These are phyloP conservation scores for Collichthys lucidus DNA, from an alignment of 2,113 vertebrate genomes.

Conservation along the genomic window DNA sequence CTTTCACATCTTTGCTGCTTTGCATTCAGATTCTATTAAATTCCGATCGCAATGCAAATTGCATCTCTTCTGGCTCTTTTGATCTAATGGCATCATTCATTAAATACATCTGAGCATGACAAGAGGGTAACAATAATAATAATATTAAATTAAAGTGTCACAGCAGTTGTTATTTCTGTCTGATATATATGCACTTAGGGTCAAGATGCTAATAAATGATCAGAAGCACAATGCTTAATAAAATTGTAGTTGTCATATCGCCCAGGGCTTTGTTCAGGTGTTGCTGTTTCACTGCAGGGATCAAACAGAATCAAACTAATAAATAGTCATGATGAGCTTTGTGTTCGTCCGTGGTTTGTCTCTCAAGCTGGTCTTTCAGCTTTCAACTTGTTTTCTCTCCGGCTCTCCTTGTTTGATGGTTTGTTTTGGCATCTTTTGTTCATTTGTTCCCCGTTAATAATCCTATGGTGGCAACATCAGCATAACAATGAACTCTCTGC, in stretches of 20 bases:
- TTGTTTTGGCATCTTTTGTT: slow-evolving; percentile 38
- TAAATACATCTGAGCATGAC: background rate
- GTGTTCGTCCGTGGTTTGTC: slow-evolving; percentile 17
- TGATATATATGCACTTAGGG: background rate
- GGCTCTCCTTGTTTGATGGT: slow-evolving; percentile 40
- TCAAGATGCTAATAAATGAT: slow-evolving; percentile 26
- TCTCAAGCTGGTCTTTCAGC: slow-evolving; percentile 43
- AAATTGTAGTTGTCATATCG: slow-evolving; percentile 20
- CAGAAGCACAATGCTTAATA: slow-evolving; percentile 12
- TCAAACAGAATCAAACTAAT: slow-evolving; percentile 55
- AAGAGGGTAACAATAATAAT: background rate
- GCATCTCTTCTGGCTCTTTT: background rate
- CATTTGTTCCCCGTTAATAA: slow-evolving; percentile 9
- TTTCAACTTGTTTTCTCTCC: slow-evolving; percentile 50
- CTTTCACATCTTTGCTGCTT: background rate
- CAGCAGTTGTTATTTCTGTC: slow-evolving; percentile 3
- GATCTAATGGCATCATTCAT: background rate
- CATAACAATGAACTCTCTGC: slow-evolving; percentile 23
- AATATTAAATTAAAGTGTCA: background rate
- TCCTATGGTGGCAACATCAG: slow-evolving; percentile 16
- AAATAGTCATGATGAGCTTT: slow-evolving; percentile 61
- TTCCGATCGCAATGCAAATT: background rate
- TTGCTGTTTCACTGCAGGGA: slow-evolving; percentile 36
- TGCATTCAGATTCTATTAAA: background rate
- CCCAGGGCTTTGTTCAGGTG: slow-evolving; percentile 43